phyloP scores from a whole-genome alignment of 2,797 vertebrate species.

The Pseudocheirus occidentalis region DNA sequence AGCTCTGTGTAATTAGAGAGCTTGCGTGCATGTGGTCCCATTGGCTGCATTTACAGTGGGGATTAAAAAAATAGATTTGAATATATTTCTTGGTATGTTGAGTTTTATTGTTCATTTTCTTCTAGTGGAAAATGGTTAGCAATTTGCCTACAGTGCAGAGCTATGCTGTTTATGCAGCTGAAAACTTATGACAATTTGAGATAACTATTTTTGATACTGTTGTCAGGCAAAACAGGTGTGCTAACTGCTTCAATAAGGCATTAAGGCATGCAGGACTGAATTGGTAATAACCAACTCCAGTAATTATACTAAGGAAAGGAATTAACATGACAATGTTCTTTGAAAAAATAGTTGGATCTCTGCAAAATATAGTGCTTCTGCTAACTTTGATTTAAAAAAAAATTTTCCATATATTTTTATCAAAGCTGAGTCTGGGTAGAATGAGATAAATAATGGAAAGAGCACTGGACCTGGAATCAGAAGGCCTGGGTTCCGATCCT shows the following conservation, averaged over 20 bases:
- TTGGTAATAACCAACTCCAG: not conserved
- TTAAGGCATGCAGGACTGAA: not conserved
- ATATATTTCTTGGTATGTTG: constrained; percentile 57
- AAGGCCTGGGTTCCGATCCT: not conserved
- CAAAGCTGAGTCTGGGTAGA: not conserved
- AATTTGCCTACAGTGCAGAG: constrained; percentile 35
- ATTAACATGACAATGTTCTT: not conserved
- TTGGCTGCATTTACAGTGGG: constrained; percentile 59
- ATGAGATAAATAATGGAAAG: not conserved
- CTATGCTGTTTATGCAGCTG: not conserved
- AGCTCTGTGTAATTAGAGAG: constrained; percentile 2
- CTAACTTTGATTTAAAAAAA: constrained; percentile 10
- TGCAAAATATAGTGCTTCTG: not conserved
- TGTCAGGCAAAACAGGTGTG: not conserved
- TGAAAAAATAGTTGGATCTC: not conserved
- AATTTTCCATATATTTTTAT: constrained; percentile 20
- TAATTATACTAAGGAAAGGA: not conserved
- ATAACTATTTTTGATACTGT: not conserved
- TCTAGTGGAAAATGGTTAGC: constrained; percentile 50
- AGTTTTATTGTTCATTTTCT: constrained; percentile 68
- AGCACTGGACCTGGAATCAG: not conserved
- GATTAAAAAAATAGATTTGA: constrained; percentile 62
- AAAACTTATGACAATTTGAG: constrained; percentile 8
- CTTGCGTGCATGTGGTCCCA: constrained; percentile 10
- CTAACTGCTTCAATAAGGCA: not conserved